phyloP scores from a whole-genome alignment of 2,888 invertebrate species.

The Drosophila kokeensis region DNA sequence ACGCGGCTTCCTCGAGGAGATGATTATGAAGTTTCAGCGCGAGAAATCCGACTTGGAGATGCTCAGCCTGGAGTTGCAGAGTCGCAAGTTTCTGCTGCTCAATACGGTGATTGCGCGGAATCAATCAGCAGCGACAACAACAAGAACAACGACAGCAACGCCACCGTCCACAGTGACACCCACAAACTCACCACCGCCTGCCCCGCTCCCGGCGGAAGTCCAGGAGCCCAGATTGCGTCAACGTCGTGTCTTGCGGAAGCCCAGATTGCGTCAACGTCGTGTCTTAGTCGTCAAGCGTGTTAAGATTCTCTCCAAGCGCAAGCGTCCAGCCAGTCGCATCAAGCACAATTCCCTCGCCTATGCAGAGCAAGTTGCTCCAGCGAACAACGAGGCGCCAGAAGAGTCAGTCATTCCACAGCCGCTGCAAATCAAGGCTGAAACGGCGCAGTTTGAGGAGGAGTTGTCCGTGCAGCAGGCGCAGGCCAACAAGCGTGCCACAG shows the following conservation, averaged over 20 bases:
- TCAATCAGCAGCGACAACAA: not conserved
- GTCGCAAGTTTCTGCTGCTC: conserved; percentile 81
- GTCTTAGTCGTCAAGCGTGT: conserved; percentile 38
- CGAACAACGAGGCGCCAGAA: not conserved
- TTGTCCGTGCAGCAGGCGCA: not conserved
- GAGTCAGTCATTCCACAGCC: conserved; percentile 19
- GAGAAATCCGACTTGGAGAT: conserved; percentile 83
- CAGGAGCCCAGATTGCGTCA: no score
- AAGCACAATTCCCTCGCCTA: no score
- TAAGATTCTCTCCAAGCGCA: conserved; percentile 42
- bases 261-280: conserved; percentile 18
- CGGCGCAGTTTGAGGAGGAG: not conserved
- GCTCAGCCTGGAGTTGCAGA: conserved; percentile 81
- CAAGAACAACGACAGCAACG: not conserved
- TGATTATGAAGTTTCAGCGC: conserved; percentile 83
- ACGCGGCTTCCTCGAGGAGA: conserved; percentile 83
- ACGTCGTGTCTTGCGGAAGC: no score
- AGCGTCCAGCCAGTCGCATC: not conserved
- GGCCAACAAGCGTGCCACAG: not conserved
- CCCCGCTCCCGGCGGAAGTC: not conserved
- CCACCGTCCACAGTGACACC: conserved; percentile 26
- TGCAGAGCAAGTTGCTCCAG: not conserved
- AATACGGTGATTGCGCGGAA: conserved; percentile 66
- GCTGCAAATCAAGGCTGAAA: conserved; percentile 13
- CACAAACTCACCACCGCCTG: conserved; percentile 37